A percentile compares a stretch with the other conserved stretches of the same genome.
These are phyloP conservation scores for Andrena fulva DNA, from an alignment of 2,888 invertebrate genomes.

Conservation along the genomic window DNA sequence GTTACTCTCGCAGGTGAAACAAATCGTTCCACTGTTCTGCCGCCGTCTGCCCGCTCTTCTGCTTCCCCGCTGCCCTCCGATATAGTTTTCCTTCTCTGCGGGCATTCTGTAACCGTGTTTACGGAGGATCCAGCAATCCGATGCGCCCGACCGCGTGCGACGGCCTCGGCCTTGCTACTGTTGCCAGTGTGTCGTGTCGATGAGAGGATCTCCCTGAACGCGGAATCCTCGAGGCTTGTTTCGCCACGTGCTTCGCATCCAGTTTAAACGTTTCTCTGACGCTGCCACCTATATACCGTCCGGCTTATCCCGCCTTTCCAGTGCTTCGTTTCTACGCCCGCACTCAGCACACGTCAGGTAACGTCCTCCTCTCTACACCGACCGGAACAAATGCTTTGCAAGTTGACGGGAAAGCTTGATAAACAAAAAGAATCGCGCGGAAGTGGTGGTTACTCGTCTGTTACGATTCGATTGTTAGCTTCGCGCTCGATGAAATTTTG, in stretches of 20 bases:
- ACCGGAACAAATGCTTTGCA: no score
- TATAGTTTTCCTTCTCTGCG: neutral
- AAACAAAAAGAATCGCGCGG: no score
- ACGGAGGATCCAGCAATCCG: slow-evolving; percentile 6
- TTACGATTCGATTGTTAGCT: no score
- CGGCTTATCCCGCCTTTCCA: neutral
- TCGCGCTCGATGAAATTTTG: no score
- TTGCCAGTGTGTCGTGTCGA: slow-evolving; percentile 37
- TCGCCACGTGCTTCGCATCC: slow-evolving; percentile 36
- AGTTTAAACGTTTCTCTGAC: neutral
- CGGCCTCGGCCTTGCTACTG: slow-evolving; percentile 56
- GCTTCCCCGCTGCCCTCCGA: neutral
- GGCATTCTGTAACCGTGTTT: slow-evolving; percentile 5
- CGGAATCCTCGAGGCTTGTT: slow-evolving; percentile 6
- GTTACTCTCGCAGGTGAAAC: slow-evolving; percentile 62
- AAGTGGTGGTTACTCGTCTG: no score
- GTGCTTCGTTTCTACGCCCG: neutral
- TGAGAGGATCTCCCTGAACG: slow-evolving; percentile 34
- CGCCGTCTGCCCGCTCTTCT: neutral
- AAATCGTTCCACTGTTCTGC: slow-evolving; percentile 36
- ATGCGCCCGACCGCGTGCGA: slow-evolving; percentile 41
- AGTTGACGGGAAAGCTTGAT: no score
- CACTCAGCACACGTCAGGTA: slow-evolving; percentile 15
- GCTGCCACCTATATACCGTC: neutral
- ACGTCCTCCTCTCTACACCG: neutral